A percentile compares a stretch with the other conserved stretches of the same genome.
Evolutionary conservation across 1,140 invertebrate genomes (phyloP).

Genomic region (Conus ventricosus): DNA sequence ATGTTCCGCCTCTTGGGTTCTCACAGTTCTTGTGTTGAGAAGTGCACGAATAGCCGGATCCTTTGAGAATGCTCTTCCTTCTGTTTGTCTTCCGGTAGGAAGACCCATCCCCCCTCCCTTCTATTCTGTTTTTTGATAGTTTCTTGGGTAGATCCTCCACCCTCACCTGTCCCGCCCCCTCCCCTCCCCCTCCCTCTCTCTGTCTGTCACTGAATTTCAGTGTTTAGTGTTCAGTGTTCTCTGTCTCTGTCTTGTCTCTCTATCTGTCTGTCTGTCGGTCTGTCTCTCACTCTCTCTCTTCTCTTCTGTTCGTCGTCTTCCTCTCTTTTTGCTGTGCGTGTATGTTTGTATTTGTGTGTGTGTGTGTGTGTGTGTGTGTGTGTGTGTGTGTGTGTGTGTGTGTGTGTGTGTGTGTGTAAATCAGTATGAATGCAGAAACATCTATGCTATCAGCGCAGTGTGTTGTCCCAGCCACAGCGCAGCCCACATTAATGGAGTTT

Average conservation of each 20-base stretch:
- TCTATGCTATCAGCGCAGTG: neutral
- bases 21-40: too few species aligned
- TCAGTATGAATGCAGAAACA: neutral
- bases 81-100: neutral
- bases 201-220: neutral
- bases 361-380: conserved; percentile 23
- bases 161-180: too few species aligned
- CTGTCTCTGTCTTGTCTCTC: too few species aligned
- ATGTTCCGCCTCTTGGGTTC: too few species aligned
- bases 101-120: neutral
- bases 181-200: neutral
- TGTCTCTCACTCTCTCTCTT: too few species aligned
- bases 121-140: neutral
- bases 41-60: neutral
- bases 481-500: neutral
- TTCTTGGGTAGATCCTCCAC: neutral
- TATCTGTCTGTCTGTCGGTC: too few species aligned
- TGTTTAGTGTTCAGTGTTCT: too few species aligned
- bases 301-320: too few species aligned
- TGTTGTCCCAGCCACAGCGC: neutral
- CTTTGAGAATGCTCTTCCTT: neutral
- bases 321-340: too few species aligned
- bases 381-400: conserved; percentile 17
- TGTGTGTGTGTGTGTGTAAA: conserved; percentile 15
- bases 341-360: neutral